Evolutionary conservation across 2,113 vertebrate genomes (phyloP), one percentile per base, ranked within the genome.

Genomic region (Pachycephala philippinensis): DNA sequence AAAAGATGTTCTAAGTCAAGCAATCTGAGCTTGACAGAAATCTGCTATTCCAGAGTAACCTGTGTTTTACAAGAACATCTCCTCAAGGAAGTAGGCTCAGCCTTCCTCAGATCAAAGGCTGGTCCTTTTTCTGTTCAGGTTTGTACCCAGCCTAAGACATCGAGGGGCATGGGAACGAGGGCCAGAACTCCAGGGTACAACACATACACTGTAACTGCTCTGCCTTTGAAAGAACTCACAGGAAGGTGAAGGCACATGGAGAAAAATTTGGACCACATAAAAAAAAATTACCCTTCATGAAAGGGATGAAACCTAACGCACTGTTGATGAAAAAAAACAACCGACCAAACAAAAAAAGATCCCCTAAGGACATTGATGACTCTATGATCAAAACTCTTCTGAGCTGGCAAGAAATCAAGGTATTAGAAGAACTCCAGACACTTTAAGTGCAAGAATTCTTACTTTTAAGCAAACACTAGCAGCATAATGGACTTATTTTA

Each of bases 341-440:
- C 2, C 7, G 27, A 68, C 1, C 16, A 47, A 27, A 4, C 9
- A 63, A 7, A 11, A 31, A 28, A 3, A n/a, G 79, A 22, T 1
- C 3, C 26, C 9, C 10, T 21, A 37, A 93, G 57, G 16, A 16
- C 22, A 54, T 65, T 24, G 57, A 15, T 47, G 33, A 59, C 9
- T 33, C 30, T 70, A 5, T 64, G 44, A 81, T 80, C 56, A 63
- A 78, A 68, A 64, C 12, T 23, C 40, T 84, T 65, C 13, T 27
- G 18, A 75, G 7, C 14, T 84, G 54, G 44, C 37, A 87, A 81
- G 40, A 76, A 94, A 78, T 42, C 40, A 77, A 77, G 16, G 19
- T 50, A 22, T 78, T 68, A 61, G 22, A 91, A 90, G 68, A 94
- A 92, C 40, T 23, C 17, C 13, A 21, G 13, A 78, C 49, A 71